Conservation (phyloP, 2,113 vertebrate species). For the Petaurus breviceps region DNA sequence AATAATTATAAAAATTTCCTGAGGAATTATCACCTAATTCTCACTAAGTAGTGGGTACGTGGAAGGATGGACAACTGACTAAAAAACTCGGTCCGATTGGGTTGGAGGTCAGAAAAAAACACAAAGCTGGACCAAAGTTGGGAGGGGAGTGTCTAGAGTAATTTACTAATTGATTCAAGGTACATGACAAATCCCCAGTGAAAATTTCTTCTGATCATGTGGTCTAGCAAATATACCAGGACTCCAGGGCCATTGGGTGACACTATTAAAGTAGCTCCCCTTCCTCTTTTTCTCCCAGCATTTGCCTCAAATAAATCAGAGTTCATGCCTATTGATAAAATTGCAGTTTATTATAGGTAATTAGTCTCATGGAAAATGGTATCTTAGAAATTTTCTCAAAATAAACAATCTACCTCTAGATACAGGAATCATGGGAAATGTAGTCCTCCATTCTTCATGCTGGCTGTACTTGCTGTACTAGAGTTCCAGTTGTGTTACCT, state of each 20-base stretch:
- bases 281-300: neutral
- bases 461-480: neutral
- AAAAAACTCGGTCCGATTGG: neutral
- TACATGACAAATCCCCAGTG: neutral
- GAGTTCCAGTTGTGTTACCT: neutral
- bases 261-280: neutral
- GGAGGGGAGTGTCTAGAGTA: neutral
- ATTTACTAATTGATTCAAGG: neutral
- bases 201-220: neutral
- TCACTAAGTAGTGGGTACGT: neutral
- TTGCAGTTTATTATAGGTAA: neutral
- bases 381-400: neutral
- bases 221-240: neutral
- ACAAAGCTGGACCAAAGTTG: neutral
- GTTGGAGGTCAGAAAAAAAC: neutral
- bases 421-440: neutral
- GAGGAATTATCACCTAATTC: neutral
- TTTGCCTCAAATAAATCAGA: neutral
- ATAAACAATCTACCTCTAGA: neutral
- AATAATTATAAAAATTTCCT: neutral
- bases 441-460: neutral
- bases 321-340: too few species aligned
- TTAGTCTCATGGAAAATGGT: neutral
- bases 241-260: neutral
- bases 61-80: neutral